Percentiles rank a stretch among this genome's conserved stretches.
phyloP scores from a whole-genome alignment of 2,113 vertebrate genomes.

The Neodontobutis hainanensis region DNA sequence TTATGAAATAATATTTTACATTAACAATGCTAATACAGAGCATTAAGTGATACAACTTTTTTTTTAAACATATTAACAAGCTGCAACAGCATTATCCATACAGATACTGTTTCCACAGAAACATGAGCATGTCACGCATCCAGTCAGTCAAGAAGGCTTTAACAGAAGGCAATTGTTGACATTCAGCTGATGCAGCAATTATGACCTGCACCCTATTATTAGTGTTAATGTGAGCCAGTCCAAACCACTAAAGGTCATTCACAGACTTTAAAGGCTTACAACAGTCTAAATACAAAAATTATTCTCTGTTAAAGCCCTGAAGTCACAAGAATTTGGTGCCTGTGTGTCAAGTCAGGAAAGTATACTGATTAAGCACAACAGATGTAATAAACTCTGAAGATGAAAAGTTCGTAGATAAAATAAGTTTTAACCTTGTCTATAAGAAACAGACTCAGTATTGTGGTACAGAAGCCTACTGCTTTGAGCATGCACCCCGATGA shows the following conservation, averaged over 20 bases:
- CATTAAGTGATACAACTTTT: conserved; percentile 43
- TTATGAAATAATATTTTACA: conserved; percentile 68
- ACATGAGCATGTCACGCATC: conserved; percentile 48
- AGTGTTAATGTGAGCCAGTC: conserved; percentile 10
- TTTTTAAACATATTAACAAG: conserved; percentile 58
- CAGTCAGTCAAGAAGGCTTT: conserved; percentile 54
- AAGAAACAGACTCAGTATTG: conserved; percentile 37
- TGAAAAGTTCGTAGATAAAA: conserved; percentile 28
- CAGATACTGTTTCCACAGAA: conserved; percentile 67
- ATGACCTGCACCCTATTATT: conserved; percentile 12
- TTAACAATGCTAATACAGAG: conserved; percentile 55
- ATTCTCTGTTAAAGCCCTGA: conserved; percentile 40
- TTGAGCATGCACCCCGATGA: conserved; percentile 66
- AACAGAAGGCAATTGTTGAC: conserved; percentile 47
- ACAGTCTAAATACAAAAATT: conserved; percentile 14
- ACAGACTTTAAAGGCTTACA: conserved; percentile 23
- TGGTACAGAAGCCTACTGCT: conserved; percentile 55
- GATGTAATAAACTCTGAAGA: conserved; percentile 24
- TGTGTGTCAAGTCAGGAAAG: conserved; percentile 27
- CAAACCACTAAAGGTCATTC: conserved; percentile 25
- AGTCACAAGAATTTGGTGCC: conserved; percentile 18
- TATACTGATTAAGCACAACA: conserved; percentile 32
- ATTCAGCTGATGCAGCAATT: conserved; percentile 56
- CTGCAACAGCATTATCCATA: conserved; percentile 61
- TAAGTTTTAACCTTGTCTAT: conserved; percentile 18